phyloP scores from a whole-genome alignment of 2,888 invertebrate genomes.

The Apocheima hispidaria region DNA sequence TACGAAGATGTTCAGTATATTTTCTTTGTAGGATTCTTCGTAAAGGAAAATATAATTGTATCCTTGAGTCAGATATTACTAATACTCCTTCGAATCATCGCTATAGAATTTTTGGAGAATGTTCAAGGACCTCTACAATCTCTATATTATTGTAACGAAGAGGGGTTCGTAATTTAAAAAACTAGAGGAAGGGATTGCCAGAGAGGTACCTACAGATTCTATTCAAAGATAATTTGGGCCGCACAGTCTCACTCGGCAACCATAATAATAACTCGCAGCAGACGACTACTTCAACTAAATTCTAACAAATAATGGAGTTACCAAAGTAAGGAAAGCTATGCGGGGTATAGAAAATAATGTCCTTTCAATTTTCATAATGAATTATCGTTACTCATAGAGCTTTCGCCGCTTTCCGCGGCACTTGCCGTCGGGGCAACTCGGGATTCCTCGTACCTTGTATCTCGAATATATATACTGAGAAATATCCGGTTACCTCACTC shows the following conservation, averaged over 20 bases:
- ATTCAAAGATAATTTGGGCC: not conserved
- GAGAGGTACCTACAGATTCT: not conserved
- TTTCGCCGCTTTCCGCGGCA: slow-evolving; percentile 74
- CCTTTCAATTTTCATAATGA: slow-evolving; percentile 66
- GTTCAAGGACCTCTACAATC: not conserved
- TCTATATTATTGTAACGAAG: slow-evolving; percentile 6
- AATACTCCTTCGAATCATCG: not conserved
- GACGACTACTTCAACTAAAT: slow-evolving; percentile 21
- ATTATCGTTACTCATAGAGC: slow-evolving; percentile 79
- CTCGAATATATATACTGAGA: slow-evolving; percentile 38
- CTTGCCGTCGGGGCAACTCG: slow-evolving; percentile 61
- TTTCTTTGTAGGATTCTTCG: not conserved
- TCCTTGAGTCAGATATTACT: not conserved
- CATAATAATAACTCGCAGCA: slow-evolving; percentile 15
- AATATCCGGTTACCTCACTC: slow-evolving; percentile 58
- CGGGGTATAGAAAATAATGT: slow-evolving; percentile 69
- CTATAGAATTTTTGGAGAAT: slow-evolving; percentile 1
- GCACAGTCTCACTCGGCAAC: not conserved
- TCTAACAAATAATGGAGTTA: slow-evolving; percentile 47
- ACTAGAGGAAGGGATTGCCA: not conserved
- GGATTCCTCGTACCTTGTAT: slow-evolving; percentile 51
- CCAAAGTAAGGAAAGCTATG: slow-evolving; percentile 43
- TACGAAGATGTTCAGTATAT: not conserved
- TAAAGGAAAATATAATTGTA: not conserved
- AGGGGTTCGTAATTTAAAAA: slow-evolving; percentile 6